Base-by-base conservation (phyloP, 2,113 vertebrate species). In the Oxyura jamaicensis region DNA sequence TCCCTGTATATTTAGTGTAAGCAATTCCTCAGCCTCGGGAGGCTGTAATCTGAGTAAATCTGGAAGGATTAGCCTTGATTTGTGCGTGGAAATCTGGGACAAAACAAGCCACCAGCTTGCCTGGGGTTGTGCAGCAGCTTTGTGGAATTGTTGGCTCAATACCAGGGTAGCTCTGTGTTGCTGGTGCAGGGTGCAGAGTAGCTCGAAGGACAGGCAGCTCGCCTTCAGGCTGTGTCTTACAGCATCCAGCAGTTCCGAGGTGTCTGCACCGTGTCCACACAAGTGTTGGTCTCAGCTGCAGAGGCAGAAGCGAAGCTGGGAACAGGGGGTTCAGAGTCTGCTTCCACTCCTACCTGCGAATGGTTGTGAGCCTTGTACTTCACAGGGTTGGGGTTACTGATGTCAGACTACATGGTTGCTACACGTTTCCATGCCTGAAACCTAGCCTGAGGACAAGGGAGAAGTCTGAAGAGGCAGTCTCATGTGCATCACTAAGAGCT, bases 181-280 rank as follows among this genome's bases (percentile, higher is more conserved):
- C 55, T 65, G 82, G 17, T 15, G 4, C 0, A 2, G 48, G 29
- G 17, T 62, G 69, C 23, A 58, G 28, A 62, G 16, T 5, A 52
- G 20, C 25, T 50, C 8, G 20, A n/a, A 55, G 55, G 66, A 22
- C 17, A 42, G 33, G n/a, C 10, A 10, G 11, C 3, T 84, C 36
- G 33, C 22, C 10, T 48, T 44, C 28, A 56, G 25, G 12, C 20
- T 16, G 23, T 67, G 58, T 26, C 50, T 46, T 73, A 12, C 56
- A 28, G 53, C 31, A 85, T 35, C 48, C 33, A n/a, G 56, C 65
- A 28, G 50, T 16, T 88, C 72, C 77, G 36, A 36, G 0, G 13
- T 74, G 0, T 5, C 56, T 82, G 36, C 28, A 10, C 10, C 9
- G 0, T 7, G 9, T 7, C 31, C 52, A 23, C 3, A 0, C 3